Conservation (phyloP, 2,888 invertebrate species). For the Agrotis ipsilon region DNA sequence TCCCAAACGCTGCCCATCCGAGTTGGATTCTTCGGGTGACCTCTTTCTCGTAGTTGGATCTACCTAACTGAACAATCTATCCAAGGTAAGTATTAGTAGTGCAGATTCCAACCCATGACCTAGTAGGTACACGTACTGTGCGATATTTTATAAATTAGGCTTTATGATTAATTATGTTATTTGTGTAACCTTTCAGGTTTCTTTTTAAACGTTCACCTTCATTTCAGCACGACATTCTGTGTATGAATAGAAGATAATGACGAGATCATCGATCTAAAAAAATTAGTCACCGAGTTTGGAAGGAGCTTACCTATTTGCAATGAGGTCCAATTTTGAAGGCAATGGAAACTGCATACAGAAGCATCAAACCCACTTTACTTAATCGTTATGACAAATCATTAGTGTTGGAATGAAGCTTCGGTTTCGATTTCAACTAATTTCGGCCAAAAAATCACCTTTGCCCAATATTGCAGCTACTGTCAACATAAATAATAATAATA, state of each 20-base stretch:
- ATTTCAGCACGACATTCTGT: background rate
- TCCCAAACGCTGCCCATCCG: too few species aligned
- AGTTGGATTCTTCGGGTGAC: too few species aligned
- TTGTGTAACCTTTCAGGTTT: background rate
- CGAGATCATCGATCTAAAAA: background rate
- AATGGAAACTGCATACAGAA: background rate
- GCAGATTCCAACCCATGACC: background rate
- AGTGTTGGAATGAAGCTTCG: too few species aligned
- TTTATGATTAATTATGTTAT: background rate
- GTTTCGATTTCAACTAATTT: too few species aligned
- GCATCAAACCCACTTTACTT: background rate
- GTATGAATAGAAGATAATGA: background rate
- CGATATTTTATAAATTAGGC: background rate
- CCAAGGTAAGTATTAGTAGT: too few species aligned
- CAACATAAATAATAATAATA: too few species aligned
- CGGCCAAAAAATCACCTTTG: too few species aligned
- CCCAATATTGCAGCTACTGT: too few species aligned
- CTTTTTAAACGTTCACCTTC: background rate
- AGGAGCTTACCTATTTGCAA: background rate
- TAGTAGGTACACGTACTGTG: background rate
- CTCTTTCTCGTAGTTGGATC: too few species aligned
- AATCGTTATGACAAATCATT: too few species aligned
- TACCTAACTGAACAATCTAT: too few species aligned
- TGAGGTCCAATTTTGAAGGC: background rate
- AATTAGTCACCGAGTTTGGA: background rate